Evolutionary conservation across 1,140 invertebrate genomes (phyloP).

Genomic region (Maconellicoccus hirsutus): DNA sequence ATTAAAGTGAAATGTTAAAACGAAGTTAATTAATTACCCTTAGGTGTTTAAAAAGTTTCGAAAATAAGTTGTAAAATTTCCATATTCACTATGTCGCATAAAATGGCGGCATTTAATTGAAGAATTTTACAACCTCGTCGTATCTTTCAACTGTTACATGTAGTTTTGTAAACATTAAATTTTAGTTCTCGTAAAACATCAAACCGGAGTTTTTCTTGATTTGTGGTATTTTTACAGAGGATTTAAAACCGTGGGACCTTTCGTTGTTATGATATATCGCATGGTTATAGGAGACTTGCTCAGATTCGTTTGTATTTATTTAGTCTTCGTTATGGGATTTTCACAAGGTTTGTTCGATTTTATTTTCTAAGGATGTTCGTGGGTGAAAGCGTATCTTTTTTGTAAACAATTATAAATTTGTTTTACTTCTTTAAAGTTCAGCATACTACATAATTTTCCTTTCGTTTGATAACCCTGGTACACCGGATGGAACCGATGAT

Average conservation of each 20-base stretch:
- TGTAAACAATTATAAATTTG: not conserved
- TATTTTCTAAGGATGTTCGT: not conserved
- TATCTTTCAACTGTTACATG: too few species aligned
- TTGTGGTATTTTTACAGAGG: constrained; percentile 49
- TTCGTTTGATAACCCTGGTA: constrained; percentile 64
- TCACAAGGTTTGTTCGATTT: constrained; percentile 62
- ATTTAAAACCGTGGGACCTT: constrained; percentile 94
- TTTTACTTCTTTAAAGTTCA: constrained; percentile 36
- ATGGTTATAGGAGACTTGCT: constrained; percentile 94
- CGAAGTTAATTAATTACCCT: too few species aligned
- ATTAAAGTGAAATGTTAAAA: too few species aligned
- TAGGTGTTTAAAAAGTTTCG: too few species aligned
- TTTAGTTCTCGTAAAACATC: too few species aligned
- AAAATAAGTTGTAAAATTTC: too few species aligned
- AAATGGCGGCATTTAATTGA: too few species aligned
- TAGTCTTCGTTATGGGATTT: constrained; percentile 95
- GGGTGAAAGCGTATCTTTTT: too few species aligned
- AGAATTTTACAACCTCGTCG: too few species aligned
- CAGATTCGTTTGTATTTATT: constrained; percentile 89
- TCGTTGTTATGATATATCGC: constrained; percentile 98
- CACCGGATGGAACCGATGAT: constrained; percentile 34
- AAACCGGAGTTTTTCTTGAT: not conserved
- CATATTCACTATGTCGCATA: too few species aligned
- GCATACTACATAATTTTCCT: constrained; percentile 86
- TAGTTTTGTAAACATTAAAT: too few species aligned